These are phyloP conservation scores for Scelioninae gen. 1 DNA, from an alignment of 2,888 invertebrate genomes.

Conservation along the genomic window DNA sequence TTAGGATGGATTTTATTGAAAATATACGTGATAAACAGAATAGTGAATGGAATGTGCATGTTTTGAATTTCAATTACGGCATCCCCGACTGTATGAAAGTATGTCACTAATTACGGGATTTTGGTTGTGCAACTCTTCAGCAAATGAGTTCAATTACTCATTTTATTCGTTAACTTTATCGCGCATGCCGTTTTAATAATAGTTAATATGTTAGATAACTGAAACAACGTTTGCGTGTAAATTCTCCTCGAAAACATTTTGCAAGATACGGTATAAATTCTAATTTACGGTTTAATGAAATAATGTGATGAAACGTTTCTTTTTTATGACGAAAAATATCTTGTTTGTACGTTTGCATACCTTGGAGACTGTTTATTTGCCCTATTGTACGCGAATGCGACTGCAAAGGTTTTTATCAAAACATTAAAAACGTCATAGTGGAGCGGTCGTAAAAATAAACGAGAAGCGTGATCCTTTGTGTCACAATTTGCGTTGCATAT, in stretches of 20 bases:
- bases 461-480: slow-evolving; percentile 34
- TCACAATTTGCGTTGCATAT: slow-evolving; percentile 27
- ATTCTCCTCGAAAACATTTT: slow-evolving; percentile 23
- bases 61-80: no score
- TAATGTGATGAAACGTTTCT: slow-evolving; percentile 35
- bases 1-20: no score
- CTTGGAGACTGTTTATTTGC: slow-evolving; percentile 21
- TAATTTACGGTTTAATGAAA: slow-evolving; percentile 45
- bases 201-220: slow-evolving; percentile 15
- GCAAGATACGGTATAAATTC: slow-evolving; percentile 31
- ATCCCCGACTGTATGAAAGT: background rate
- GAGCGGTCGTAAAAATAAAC: slow-evolving; percentile 31
- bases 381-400: slow-evolving; percentile 27
- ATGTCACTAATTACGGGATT: background rate
- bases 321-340: slow-evolving; percentile 33
- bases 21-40: no score
- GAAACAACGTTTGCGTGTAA: slow-evolving; percentile 13
- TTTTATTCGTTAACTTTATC: background rate
- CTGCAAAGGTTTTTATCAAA: slow-evolving; percentile 37
- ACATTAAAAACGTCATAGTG: slow-evolving; percentile 36
- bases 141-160: slow-evolving; percentile 1
- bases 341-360: slow-evolving; percentile 34
- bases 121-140: background rate
- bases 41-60: no score
- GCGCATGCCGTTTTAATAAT: slow-evolving; percentile 11